These are phyloP conservation scores for Pelecanus crispus DNA, from an alignment of 2,113 vertebrate species.

Conservation along the genomic window DNA sequence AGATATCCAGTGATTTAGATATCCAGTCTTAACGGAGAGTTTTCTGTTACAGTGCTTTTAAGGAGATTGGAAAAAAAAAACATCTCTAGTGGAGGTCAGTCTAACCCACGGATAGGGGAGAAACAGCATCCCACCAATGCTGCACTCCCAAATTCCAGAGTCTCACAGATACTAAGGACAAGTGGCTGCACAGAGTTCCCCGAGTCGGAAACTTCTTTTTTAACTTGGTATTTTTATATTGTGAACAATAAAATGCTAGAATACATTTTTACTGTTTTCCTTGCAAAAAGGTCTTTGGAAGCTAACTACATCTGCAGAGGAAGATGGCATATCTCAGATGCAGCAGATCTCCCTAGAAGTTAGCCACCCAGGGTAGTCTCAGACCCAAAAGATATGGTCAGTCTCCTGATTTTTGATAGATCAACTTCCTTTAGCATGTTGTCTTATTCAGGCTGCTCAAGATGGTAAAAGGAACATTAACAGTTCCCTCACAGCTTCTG, in stretches of 20 bases:
- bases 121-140: background rate
- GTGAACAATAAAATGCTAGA: background rate
- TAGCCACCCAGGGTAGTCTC: background rate
- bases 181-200: background rate
- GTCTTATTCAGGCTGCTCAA: background rate
- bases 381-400: background rate
- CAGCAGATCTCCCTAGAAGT: background rate
- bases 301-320: background rate
- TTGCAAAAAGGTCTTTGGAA: background rate
- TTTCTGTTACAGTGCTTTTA: background rate
- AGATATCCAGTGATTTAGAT: background rate
- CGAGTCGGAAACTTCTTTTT: background rate
- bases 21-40: background rate
- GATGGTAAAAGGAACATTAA: background rate
- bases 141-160: background rate
- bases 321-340: background rate
- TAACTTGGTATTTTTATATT: background rate
- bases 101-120: background rate
- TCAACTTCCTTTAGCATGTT: background rate
- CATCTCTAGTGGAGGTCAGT: background rate
- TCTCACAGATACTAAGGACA: background rate
- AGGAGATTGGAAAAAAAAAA: background rate
- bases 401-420: background rate
- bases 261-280: background rate
- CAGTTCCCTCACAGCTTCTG: background rate